Conservation (phyloP, 2,113 vertebrate species). For the Oryzias melastigma region DNA sequence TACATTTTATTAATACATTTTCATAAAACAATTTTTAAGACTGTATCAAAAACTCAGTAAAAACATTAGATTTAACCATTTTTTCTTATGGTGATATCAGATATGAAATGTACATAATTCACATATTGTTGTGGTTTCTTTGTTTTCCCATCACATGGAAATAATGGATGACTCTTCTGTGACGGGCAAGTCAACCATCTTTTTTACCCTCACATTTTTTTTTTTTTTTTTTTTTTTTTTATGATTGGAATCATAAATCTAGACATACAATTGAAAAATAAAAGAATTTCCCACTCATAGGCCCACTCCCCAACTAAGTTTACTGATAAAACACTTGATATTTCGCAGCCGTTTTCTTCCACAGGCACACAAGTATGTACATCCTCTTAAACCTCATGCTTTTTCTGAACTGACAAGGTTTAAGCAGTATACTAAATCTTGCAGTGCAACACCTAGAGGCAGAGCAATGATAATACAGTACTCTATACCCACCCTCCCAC, state of each 20-base stretch:
- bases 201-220: constrained; percentile 63
- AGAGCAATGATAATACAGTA: constrained; percentile 60
- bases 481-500: constrained; percentile 39
- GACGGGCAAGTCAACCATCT: constrained; percentile 56
- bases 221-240: constrained; percentile 35
- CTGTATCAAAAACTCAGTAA: constrained; percentile 81
- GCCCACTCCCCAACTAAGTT: constrained; percentile 41
- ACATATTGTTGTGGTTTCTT: constrained; percentile 64
- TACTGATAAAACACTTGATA: constrained; percentile 71
- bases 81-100: constrained; percentile 71
- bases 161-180: constrained; percentile 63
- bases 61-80: constrained; percentile 78
- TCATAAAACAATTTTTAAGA: constrained; percentile 79
- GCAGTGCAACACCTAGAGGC: constrained; percentile 54
- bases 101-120: constrained; percentile 79
- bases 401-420: constrained; percentile 44
- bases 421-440: constrained; percentile 39
- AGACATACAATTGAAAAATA: constrained; percentile 75
- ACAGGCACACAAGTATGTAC: constrained; percentile 78
- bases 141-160: constrained; percentile 57
- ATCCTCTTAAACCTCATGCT: constrained; percentile 55
- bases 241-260: constrained; percentile 69
- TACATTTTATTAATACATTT: constrained; percentile 80
- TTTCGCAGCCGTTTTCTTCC: constrained; percentile 67
- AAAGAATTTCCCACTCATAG: constrained; percentile 55